Conservation (phyloP, 2,113 vertebrate species). For the Nansenia antarctica region DNA sequence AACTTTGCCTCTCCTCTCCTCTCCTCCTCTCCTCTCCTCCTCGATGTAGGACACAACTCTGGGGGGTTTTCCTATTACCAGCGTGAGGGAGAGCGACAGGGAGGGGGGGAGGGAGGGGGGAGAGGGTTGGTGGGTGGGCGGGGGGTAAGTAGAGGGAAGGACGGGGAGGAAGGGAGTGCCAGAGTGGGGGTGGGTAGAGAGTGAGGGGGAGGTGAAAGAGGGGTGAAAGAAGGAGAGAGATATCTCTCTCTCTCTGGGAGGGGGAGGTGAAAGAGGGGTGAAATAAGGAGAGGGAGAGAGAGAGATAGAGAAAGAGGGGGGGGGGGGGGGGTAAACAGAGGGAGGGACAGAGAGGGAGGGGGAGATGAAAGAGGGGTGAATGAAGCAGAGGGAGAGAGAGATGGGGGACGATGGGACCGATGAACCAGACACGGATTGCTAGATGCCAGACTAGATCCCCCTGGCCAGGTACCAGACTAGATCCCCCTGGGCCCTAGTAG, state of each 20-base stretch:
- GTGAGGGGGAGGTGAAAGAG: slow-evolving; percentile 12
- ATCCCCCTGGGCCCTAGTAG: no score
- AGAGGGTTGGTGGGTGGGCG: no score
- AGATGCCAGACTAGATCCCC: no score
- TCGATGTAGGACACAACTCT: slow-evolving; percentile 62
- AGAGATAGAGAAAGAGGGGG: background rate
- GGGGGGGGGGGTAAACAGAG: no score
- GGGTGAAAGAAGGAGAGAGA: background rate
- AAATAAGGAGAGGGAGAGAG: background rate
- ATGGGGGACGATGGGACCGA: no score
- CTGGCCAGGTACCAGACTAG: no score
- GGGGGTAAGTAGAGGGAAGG: no score
- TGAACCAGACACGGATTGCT: no score
- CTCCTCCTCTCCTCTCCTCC: no score
- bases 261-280: background rate
- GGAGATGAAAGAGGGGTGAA: no score
- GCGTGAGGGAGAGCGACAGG: background rate
- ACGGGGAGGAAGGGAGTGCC: background rate
- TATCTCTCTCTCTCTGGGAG: no score
- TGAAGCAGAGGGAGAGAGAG: no score
- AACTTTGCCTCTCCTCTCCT: slow-evolving; percentile 40
- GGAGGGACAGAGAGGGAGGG: background rate
- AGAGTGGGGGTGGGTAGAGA: background rate
- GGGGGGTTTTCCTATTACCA: slow-evolving; percentile 29
- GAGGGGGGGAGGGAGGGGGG: slow-evolving; percentile 7